Evolutionary conservation across 2,888 invertebrate genomes (phyloP).

Genomic region (Rhogogaster chlorosoma): DNA sequence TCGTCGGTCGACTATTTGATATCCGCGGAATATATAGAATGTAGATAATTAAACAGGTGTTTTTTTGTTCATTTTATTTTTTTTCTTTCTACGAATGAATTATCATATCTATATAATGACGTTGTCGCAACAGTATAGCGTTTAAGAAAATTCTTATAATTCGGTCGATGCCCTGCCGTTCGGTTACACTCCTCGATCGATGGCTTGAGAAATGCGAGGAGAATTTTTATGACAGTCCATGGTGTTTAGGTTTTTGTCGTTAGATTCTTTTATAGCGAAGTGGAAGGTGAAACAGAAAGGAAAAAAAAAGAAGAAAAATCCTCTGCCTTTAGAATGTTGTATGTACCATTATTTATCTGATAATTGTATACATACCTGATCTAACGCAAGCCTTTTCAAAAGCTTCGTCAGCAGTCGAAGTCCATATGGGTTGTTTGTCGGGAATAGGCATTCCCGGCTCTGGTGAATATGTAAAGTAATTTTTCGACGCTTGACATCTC

Average conservation of each 20-base stretch:
- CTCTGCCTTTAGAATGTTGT: background rate
- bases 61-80: background rate
- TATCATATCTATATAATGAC: background rate
- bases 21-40: background rate
- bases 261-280: background rate
- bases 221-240: background rate
- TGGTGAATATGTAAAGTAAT: constrained; percentile 88
- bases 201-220: background rate
- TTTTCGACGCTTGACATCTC: constrained; percentile 73
- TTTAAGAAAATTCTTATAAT: background rate
- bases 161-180: background rate
- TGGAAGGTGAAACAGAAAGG: too few relatives aligned
- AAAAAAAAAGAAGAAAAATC: background rate
- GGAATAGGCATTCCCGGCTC: constrained; percentile 90
- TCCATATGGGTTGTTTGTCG: constrained; percentile 86
- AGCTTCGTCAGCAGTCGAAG: constrained; percentile 86
- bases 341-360: background rate
- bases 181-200: background rate
- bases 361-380: constrained; percentile 89
- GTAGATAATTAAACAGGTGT: background rate
- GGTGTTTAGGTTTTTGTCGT: background rate
- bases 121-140: background rate
- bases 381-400: constrained; percentile 85
- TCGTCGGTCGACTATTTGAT: background rate
- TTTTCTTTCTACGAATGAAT: background rate